Percentiles rank a stretch among this genome's conserved stretches.
phyloP scores from a whole-genome alignment of 1,140 invertebrate species.

The Drosophila repleta region DNA sequence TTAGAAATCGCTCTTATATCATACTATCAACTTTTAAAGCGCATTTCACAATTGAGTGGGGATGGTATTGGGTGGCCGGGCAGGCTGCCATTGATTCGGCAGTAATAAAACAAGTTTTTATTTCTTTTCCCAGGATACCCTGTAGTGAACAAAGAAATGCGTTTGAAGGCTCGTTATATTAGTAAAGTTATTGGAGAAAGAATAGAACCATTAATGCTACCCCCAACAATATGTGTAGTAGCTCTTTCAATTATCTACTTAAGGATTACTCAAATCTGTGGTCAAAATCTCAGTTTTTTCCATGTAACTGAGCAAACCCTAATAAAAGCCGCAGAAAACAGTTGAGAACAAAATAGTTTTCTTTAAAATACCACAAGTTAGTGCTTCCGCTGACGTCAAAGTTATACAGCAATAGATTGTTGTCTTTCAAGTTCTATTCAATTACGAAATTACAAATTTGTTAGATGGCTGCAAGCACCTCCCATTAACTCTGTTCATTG shows the following conservation, averaged over 20 bases:
- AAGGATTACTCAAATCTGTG: no score
- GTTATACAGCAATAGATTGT: no score
- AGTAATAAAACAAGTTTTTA: slow-evolving; percentile 19
- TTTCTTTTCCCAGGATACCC: neutral
- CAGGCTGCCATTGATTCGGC: slow-evolving; percentile 25
- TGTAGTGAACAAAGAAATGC: no score
- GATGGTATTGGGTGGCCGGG: neutral
- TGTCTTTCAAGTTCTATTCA: no score
- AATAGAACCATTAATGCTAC: no score
- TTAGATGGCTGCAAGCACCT: no score
- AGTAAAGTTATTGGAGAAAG: no score
- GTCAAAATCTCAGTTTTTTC: neutral
- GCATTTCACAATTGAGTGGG: slow-evolving; percentile 3
- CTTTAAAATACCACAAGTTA: neutral
- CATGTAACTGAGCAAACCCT: neutral
- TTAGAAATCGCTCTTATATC: slow-evolving; percentile 31
- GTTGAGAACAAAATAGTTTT: neutral
- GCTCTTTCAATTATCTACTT: no score
- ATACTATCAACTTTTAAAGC: slow-evolving; percentile 31
- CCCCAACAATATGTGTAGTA: no score
- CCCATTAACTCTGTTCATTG: no score
- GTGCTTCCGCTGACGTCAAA: neutral
- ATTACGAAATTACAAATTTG: no score
- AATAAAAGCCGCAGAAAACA: neutral
- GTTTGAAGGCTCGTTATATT: no score